Evolutionary conservation across 2,113 vertebrate genomes (phyloP).

Genomic region (Rhipidura dahli): DNA sequence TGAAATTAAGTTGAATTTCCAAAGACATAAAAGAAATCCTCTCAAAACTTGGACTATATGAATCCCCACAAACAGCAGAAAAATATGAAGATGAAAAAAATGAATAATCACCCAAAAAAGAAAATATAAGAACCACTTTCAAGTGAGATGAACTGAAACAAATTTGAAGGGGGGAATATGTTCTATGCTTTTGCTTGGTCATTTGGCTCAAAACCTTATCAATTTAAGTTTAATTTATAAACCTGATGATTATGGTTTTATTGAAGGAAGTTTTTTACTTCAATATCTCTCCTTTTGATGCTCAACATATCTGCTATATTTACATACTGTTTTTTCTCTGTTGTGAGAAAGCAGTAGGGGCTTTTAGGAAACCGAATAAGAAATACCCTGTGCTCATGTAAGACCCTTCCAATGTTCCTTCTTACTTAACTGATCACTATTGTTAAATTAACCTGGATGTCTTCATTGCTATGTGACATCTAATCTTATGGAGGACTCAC

Average conservation of each 20-base stretch:
- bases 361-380: not conserved
- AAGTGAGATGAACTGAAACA: not conserved
- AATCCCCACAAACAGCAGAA: not conserved
- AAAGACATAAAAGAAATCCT: not conserved
- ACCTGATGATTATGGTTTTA: not conserved
- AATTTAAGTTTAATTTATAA: not conserved
- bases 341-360: not conserved
- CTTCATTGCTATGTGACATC: not conserved
- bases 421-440: not conserved
- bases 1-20: not conserved
- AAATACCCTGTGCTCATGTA: not conserved
- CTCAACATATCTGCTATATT: not conserved
- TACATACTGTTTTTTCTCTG: not conserved
- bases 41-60: not conserved
- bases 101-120: accelerated
- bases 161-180: not conserved
- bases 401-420: not conserved
- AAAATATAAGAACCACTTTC: not conserved
- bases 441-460: not conserved
- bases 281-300: not conserved
- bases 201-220: not conserved
- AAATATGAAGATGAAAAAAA: not conserved
- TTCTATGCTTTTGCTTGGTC: not conserved
- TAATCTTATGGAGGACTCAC: not conserved
- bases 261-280: too few relatives aligned